Percentiles rank a stretch among this genome's conserved stretches.
Conservation (phyloP, 2,113 vertebrate genomes). For the Nothoprocta perdicaria region DNA sequence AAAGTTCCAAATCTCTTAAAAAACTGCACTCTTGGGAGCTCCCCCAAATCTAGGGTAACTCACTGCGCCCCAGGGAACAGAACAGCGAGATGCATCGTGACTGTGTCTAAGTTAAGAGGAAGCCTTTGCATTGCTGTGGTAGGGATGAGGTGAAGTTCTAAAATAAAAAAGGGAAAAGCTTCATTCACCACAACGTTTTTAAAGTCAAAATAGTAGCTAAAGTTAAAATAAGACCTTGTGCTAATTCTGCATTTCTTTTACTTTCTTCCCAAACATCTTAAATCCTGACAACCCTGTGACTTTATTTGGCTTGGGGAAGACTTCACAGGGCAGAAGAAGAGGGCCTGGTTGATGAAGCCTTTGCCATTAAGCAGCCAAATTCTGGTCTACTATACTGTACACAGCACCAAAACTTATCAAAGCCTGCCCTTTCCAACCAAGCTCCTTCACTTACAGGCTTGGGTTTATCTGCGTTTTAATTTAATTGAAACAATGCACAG, state of each 20-base stretch:
- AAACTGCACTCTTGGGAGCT: background rate
- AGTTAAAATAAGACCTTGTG: background rate
- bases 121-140: background rate
- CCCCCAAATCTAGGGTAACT: background rate
- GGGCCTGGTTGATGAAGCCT: background rate
- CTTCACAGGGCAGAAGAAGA: background rate
- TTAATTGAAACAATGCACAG: background rate
- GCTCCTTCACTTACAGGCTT: background rate
- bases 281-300: background rate
- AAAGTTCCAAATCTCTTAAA: background rate
- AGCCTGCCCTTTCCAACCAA: background rate
- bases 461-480: background rate
- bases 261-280: background rate
- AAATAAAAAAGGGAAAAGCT: background rate
- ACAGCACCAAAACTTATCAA: background rate
- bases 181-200: background rate
- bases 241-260: background rate
- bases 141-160: background rate
- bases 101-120: background rate
- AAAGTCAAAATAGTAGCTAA: background rate
- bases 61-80: background rate
- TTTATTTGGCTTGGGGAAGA: background rate
- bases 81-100: background rate
- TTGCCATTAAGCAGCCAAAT: background rate
- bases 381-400: background rate